Evolutionary conservation across 2,888 invertebrate species (phyloP).

Genomic region (Andricus curvator): DNA sequence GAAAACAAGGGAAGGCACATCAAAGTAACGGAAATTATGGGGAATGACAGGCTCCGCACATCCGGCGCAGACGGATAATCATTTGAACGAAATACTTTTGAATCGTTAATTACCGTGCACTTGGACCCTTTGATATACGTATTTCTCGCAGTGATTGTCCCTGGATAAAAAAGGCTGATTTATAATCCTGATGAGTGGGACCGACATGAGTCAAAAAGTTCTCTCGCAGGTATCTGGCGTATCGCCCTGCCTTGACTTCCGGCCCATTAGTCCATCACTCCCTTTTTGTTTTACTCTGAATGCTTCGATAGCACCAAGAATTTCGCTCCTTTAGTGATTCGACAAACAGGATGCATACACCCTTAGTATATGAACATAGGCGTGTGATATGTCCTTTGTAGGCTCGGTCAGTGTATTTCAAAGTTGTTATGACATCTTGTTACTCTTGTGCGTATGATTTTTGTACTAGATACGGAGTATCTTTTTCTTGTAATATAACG

Average conservation of each 20-base stretch:
- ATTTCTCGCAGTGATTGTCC: slow-evolving; percentile 53
- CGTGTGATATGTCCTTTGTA: neutral
- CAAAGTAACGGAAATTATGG: slow-evolving; percentile 78
- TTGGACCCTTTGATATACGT: slow-evolving; percentile 54
- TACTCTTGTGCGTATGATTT: neutral
- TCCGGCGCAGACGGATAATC: slow-evolving; percentile 78
- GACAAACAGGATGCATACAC: neutral
- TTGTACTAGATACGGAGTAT: neutral
- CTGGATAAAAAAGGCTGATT: neutral
- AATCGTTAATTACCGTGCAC: slow-evolving; percentile 76
- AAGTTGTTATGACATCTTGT: neutral
- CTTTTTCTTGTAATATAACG: neutral
- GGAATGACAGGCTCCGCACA: slow-evolving; percentile 65
- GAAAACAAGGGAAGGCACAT: slow-evolving; percentile 76
- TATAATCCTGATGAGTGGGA: neutral
- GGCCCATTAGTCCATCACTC: neutral
- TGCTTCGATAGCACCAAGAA: neutral
- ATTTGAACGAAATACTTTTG: slow-evolving; percentile 78
- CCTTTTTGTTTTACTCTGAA: neutral
- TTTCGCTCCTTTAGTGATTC: neutral
- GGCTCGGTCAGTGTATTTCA: neutral
- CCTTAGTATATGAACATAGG: neutral
- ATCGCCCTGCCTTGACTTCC: neutral
- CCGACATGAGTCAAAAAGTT: neutral
- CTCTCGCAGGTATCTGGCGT: neutral